Evolutionary conservation across 2,888 invertebrate species (phyloP).

Genomic region (Julus scandinavius): DNA sequence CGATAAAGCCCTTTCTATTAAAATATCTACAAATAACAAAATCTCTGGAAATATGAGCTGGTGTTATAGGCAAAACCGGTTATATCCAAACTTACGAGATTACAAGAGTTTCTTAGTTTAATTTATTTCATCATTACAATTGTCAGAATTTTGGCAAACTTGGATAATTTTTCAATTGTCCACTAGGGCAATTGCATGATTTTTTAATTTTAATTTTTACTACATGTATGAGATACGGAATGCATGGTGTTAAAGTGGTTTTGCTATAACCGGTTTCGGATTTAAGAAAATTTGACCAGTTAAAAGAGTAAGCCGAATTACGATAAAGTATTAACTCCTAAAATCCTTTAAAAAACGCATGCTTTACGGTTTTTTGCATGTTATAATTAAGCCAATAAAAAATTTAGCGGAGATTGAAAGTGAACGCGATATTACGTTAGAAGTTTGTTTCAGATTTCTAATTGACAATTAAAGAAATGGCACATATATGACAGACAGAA

Average conservation of each 20-base stretch:
- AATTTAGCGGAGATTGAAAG: background rate
- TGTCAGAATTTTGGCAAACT: no score
- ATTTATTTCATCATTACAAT: no score
- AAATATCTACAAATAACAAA: background rate
- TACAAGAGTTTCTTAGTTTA: background rate
- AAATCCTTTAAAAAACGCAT: background rate
- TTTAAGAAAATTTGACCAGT: background rate
- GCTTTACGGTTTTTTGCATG: background rate
- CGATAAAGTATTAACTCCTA: background rate
- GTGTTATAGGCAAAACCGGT: background rate
- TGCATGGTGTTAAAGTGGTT: background rate
- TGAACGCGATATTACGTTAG: background rate
- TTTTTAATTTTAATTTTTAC: background rate
- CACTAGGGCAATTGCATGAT: no score
- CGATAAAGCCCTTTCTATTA: background rate
- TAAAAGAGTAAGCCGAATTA: background rate
- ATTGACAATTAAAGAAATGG: slow-evolving; percentile 9
- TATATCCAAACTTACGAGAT: background rate
- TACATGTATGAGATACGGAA: background rate
- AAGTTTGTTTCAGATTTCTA: slow-evolving; percentile 22
- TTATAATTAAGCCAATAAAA: background rate
- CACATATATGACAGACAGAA: background rate
- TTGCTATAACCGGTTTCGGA: background rate
- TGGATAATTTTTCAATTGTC: no score
- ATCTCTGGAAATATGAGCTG: background rate